Base-by-base conservation (phyloP, 2,797 vertebrate genomes). In the Rhinogobio ventralis region DNA sequence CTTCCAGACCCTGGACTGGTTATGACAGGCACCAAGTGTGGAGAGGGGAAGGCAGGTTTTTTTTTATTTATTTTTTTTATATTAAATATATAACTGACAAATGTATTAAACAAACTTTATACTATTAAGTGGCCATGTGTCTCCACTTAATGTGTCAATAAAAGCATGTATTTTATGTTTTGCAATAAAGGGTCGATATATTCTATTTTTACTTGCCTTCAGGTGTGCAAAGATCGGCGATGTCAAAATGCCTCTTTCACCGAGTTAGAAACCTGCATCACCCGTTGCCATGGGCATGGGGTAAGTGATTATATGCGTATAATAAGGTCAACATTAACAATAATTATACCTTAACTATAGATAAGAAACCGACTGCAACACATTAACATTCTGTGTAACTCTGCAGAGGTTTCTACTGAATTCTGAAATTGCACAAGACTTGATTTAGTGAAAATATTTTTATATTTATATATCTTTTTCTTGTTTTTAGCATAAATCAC, bases 21-120 rank as follows among this genome's bases (percentile, higher is more conserved):
- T 76, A 96, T 96, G 93, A 96, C 97, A 0, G 98, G 98, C 66
- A 99, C 98, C 20, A 97, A 96, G 77, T 99, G 98, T 57, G 96
- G 95, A 15, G 95, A 97, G 66, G 94, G 96, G 7, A 97, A 97
- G 97, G 98, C 97, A 85, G 89, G 95, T 57, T 7, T 68, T 36
- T 64, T 28, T 10, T 0, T 3, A 2, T 36, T 0, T 3, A 0
- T 6, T 33, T 5, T 11, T 28, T 36, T 36, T 23, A 74, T 36
- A n/a, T 23, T 45, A 3, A 55, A 9, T 20, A 13, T 60, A 10
- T 25, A n/a, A n/a, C 11, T n/a, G 20, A 28, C 25, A 1, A 23
- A 14, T 55, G 2, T 60, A 19, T 77, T 25, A 25, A 60, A 57
- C 53, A 57, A 36, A n/a, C 17, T 10, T 0, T 60, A 8, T 42